phyloP scores from a whole-genome alignment of 2,888 invertebrate species.

The Theretra japonica region DNA sequence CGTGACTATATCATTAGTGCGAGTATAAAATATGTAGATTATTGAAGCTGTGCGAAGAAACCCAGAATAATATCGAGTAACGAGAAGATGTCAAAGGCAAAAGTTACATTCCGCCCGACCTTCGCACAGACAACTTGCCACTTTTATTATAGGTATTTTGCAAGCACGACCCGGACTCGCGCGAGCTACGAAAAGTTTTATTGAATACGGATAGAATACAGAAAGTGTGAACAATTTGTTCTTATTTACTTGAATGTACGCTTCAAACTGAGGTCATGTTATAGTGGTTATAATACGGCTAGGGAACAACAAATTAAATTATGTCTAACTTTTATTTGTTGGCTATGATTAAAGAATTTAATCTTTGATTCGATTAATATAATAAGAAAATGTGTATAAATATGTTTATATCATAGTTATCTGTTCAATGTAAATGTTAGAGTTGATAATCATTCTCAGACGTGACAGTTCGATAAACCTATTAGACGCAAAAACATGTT shows the following conservation, averaged over 20 bases:
- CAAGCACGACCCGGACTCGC: constrained; percentile 25
- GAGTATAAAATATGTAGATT: constrained; percentile 39
- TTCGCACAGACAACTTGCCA: constrained; percentile 44
- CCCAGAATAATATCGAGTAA: constrained; percentile 35
- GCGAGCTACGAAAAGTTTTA: constrained; percentile 27
- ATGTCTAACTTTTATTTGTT: background rate
- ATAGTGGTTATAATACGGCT: background rate
- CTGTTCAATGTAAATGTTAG: background rate
- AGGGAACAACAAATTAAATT: background rate
- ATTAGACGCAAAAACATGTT: constrained; percentile 8
- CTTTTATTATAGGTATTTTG: constrained; percentile 42
- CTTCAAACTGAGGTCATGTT: constrained; percentile 4
- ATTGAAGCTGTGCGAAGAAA: constrained; percentile 38
- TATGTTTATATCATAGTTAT: background rate
- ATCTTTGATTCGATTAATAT: too few species aligned
- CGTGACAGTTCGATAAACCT: constrained; percentile 19
- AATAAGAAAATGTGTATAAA: too few species aligned
- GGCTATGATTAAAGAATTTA: background rate
- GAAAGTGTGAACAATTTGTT: constrained; percentile 27
- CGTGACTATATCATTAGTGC: constrained; percentile 29
- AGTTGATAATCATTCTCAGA: background rate
- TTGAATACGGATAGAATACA: constrained; percentile 28
- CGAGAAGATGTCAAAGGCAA: constrained; percentile 44
- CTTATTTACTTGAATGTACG: constrained; percentile 25
- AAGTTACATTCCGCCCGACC: constrained; percentile 45